Evolutionary conservation across 2,797 vertebrate species (phyloP).

Genomic region (Lemur catta): DNA sequence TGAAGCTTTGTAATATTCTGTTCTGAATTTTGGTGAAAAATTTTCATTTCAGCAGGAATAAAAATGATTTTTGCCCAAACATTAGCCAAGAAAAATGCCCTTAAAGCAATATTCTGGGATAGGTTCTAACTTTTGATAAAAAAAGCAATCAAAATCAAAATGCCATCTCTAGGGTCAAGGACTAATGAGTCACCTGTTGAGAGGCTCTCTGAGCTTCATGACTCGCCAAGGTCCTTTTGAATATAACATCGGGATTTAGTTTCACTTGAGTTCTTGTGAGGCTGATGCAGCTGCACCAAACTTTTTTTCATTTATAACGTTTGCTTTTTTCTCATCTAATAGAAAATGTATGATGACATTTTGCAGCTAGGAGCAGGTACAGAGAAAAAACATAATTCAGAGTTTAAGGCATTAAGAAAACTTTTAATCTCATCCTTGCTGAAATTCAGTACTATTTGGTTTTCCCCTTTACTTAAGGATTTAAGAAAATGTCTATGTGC

Average conservation of each 20-base stretch:
- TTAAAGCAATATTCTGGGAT: constrained; percentile 39
- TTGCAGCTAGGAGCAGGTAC: background rate
- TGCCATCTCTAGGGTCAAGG: background rate
- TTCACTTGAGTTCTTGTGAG: background rate
- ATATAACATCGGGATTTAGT: background rate
- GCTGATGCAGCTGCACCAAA: background rate
- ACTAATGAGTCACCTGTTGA: background rate
- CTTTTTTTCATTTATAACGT: background rate
- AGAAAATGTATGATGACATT: constrained; percentile 29
- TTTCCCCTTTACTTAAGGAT: background rate
- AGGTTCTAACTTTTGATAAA: constrained; percentile 1
- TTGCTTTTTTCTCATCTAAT: constrained; percentile 19
- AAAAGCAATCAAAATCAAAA: constrained; percentile 62
- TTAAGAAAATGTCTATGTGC: background rate
- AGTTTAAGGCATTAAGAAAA: constrained; percentile 16
- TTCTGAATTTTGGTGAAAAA: constrained; percentile 27
- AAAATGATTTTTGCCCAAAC: constrained; percentile 44
- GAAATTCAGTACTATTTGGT: background rate
- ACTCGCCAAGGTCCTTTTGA: background rate
- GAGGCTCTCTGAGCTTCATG: background rate
- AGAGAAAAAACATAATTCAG: background rate
- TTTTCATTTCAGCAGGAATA: background rate
- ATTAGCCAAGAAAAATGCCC: constrained; percentile 34
- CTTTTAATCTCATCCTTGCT: background rate
- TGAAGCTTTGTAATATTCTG: background rate